Evolutionary conservation across 2,888 invertebrate species (phyloP), one percentile per base, ranked within the genome.

Genomic region (Drosophila eohydei): DNA sequence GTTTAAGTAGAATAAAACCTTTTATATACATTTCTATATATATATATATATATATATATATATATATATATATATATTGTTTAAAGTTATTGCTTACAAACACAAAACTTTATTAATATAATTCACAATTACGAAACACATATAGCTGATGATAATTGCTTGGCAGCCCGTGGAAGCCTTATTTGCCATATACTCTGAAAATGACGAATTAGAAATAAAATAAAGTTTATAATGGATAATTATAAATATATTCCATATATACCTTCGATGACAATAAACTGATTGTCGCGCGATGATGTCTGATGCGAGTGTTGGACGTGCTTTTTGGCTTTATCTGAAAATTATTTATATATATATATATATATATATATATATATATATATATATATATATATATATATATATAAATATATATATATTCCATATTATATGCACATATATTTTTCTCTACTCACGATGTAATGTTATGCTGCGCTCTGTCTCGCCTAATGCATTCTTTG

Each of bases 401-500:
- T 3, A 14, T 38, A 28, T 5, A 9, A 8, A 11, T 48, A n/a
- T 8, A 21, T n/a, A 3, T 30, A 32, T 50, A n/a, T 16, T 21
- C 21, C 21, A 21, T 21, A 21, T 21, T 21, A 21, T 26, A 11
- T n/a, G 40, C n/a, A 28, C 9, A n/a, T 3, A 9, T 54, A 26
- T 38, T 11, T 9, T 5, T 11, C 34, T 26, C 36, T 3, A 86
- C 92, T 86, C 75, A 92, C 92, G 90, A 72, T 89, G 87, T 30
- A 92, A 63, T 51, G 79, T 83, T 21, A 93, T 92, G 28, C 80
- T 88, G 56, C 91, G 91, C 68, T 92, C 91, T 11, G 92, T 91
- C 89, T 96, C 96, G 9, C 97, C 97, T 28, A 97, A 93, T 2
- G 96, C 95, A 92, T 97, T 97, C 93, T 96, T 96, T 32, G 96